Conservation (phyloP, 1,140 invertebrate species). For the Megalopta genalis region DNA sequence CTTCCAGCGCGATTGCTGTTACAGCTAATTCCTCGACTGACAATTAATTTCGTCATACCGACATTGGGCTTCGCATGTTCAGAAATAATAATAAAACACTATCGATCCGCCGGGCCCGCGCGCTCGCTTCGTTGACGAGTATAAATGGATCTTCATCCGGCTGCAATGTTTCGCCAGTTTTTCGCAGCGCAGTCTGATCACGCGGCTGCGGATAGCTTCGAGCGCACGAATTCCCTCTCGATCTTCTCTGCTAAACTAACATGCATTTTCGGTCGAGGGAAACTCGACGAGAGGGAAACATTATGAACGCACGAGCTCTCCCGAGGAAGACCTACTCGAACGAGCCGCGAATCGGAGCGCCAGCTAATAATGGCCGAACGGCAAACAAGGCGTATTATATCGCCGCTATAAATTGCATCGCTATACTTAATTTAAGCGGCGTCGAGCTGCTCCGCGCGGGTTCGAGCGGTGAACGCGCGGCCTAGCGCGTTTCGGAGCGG, state of each 20-base stretch:
- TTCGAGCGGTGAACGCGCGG: too few species aligned
- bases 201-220: background rate
- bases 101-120: too few species aligned
- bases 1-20: too few species aligned
- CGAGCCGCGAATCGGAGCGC: constrained; percentile 28
- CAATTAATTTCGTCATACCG: too few species aligned
- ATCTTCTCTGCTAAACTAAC: constrained; percentile 4
- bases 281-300: constrained; percentile 35
- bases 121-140: too few species aligned
- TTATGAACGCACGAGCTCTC: constrained; percentile 32
- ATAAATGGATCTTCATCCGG: too few species aligned
- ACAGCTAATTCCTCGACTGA: too few species aligned
- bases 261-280: constrained; percentile 8
- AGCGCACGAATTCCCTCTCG: background rate
- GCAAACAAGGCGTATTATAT: constrained; percentile 64
- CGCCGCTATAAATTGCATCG: constrained; percentile 61
- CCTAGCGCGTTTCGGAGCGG: too few species aligned
- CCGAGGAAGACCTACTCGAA: constrained; percentile 15
- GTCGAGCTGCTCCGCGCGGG: too few species aligned
- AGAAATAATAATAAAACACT: too few species aligned
- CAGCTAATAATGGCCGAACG: constrained; percentile 59
- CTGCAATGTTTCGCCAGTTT: background rate
- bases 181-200: background rate
- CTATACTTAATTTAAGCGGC: constrained; percentile 63
- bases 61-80: too few species aligned